Evolutionary conservation across 2,888 invertebrate genomes (phyloP), one percentile per base, ranked within the genome.

Genomic region (Plemyria rubiginata): DNA sequence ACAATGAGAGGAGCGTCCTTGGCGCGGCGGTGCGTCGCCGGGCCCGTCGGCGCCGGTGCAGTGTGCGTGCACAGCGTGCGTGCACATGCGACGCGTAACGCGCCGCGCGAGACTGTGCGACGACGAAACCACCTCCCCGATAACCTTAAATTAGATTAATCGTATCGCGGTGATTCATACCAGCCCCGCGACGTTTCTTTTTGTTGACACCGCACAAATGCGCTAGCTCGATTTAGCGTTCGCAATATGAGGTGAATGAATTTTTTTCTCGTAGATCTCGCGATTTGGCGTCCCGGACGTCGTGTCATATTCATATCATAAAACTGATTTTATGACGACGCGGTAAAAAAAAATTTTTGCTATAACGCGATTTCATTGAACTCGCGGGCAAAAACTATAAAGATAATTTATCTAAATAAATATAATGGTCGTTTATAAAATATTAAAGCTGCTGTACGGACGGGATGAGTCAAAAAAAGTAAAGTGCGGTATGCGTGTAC

Each of bases 71-170:
- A 75, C 71, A 70, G 13, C 2, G 15, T 16, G 73, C 60, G 72
- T 71, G 76, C 71, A 75, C 71, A 70, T 77, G 77, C 75, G 73
- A 69, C 74, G 87, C 88, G 87, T 81, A 48, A 49, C 52, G 76
- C 80, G 80, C 73, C 79, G 77, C 76, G 82, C 90, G 90, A 91
- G 92, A 92, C 92, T 90, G 90, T 86, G 83, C 89, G 92, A 80
- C 92, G 90, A 74, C 88, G 78, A 73, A 36, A 76, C 76, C 86
- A 80, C 88, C 88, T 85, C 86, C 87, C 85, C 90, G 87, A 89
- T 90, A 90, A 88, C 87, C 90, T 84, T 88, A 90, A 91, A 91
- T 92, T 92, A 92, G 92, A 92, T 90, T 92, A 88, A 92, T 92
- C 88, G 90, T 89, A 91, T 85, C 87, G 82, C 80, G 88, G 84